Evolutionary conservation across 1,140 invertebrate genomes (phyloP), one percentile per base, ranked within the genome.

Genomic region (Hylaeus volcanicus): DNA sequence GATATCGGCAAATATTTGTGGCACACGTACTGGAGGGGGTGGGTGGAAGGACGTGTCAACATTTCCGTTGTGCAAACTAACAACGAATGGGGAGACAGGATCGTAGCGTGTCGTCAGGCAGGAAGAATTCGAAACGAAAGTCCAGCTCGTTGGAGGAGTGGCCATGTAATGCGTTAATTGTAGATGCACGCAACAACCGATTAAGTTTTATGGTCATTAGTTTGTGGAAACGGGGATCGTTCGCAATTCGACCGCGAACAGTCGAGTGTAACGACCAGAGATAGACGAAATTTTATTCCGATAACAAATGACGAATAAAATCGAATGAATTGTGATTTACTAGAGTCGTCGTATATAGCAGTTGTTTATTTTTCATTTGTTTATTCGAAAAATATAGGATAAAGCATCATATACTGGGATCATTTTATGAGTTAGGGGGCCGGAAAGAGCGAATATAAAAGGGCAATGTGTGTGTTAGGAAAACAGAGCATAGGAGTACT

Each of bases 91-190:
- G 15, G 9, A 15, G 11, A 2, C 58, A 55, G 37, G 45, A 2
- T 39, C 45, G 15, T 61, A 68, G 39, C 11, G 64, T 61, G 55
- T 68, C 72, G 72, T 58, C 15, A 11, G 43, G 43, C n/a, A n/a
- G 79, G 68, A 77, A 79, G 74, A 79, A 82, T 82, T 66, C 12
- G 6, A n/a, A 68, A 66, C 48, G 53, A 68, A 68, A 65, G 43
- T 66, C 60, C 15, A 3, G 26, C 69, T 14, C 14, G 55, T 43
- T 45, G 39, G 6, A 53, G 41, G 6, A 37, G 5, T 1, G 58
- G 43, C 12, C 45, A 48, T 48, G 64, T 74, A 48, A 66, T 41
- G 51, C 63, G 63, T 74, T 79, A 68, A 79, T 74, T 79, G 55
- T 66, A 65, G 63, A 43, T 60, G 53, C 37, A 56, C 37, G 53